A percentile compares a stretch with the other conserved stretches of the same genome.
Evolutionary conservation across 2,113 vertebrate species (phyloP).

Genomic region (Vulpes vulpes): DNA sequence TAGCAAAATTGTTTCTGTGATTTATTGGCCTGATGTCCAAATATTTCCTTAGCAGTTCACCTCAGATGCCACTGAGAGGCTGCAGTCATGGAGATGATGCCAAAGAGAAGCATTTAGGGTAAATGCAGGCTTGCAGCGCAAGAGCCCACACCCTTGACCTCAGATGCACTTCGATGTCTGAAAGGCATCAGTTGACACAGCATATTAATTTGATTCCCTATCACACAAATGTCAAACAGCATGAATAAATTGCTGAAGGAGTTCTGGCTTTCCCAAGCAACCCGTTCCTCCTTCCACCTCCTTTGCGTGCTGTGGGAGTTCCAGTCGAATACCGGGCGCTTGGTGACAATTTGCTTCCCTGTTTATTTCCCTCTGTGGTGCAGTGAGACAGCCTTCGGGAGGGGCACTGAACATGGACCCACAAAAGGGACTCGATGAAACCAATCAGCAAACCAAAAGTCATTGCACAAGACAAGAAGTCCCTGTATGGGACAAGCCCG

Average conservation of each 20-base stretch:
- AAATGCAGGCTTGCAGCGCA: not conserved
- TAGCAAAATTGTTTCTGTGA: slow-evolving; percentile 10
- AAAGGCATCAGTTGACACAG: not conserved
- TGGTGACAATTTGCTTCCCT: too few species aligned
- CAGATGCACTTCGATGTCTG: accelerated
- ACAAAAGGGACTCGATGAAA: not conserved
- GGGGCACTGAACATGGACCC: not conserved
- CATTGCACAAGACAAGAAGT: not conserved
- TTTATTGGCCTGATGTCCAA: slow-evolving; percentile 19
- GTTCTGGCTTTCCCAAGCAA: not conserved
- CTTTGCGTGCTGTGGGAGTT: accelerated
- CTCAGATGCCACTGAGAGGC: not conserved
- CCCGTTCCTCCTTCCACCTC: not conserved
- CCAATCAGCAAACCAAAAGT: too few species aligned
- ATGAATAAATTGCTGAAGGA: not conserved
- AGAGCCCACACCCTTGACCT: not conserved
- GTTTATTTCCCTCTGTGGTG: not conserved
- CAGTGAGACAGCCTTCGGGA: not conserved
- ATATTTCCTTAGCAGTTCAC: slow-evolving; percentile 25
- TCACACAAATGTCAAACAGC: not conserved
- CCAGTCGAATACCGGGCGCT: accelerated
- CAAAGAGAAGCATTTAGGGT: not conserved
- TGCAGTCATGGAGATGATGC: not conserved
- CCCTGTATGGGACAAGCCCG: not conserved
- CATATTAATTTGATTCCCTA: too few species aligned